Conservation (phyloP, 2,888 invertebrate species). For the Caenorhabditis becei region DNA sequence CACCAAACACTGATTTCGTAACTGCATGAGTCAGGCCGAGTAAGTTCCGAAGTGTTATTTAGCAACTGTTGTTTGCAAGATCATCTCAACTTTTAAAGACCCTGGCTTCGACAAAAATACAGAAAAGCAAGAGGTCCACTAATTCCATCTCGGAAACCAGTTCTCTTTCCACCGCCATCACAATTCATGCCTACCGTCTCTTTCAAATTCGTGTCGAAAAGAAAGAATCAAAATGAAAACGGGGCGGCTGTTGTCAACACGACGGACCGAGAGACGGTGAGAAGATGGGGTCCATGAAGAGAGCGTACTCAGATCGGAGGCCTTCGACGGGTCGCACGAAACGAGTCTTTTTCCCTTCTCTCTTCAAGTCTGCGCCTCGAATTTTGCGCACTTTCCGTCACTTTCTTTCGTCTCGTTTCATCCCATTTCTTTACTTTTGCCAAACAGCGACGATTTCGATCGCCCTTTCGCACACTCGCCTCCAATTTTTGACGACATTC, state of each 20-base stretch:
- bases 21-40: too few relatives aligned
- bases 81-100: background rate
- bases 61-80: constrained; percentile 4
- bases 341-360: constrained; percentile 41
- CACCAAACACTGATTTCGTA: too few relatives aligned
- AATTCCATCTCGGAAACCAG: constrained; percentile 14
- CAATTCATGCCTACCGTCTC: constrained; percentile 6
- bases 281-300: constrained; percentile 17
- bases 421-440: constrained; percentile 39
- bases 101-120: background rate
- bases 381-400: constrained; percentile 34
- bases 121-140: background rate
- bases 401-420: constrained; percentile 25
- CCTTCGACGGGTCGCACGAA: constrained; percentile 27
- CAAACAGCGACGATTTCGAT: constrained; percentile 23
- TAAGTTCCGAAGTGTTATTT: too few relatives aligned
- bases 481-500: constrained; percentile 3
- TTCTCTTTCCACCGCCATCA: background rate
- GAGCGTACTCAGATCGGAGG: constrained; percentile 39
- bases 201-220: constrained; percentile 25
- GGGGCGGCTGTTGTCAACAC: constrained; percentile 41
- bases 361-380: constrained; percentile 45
- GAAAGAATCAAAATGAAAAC: constrained; percentile 37
- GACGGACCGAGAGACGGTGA: constrained; percentile 23
- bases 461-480: constrained; percentile 5